Evolutionary conservation across 2,888 invertebrate genomes (phyloP), one percentile per base, ranked within the genome.

Genomic region (Parascotia fuliginaria): DNA sequence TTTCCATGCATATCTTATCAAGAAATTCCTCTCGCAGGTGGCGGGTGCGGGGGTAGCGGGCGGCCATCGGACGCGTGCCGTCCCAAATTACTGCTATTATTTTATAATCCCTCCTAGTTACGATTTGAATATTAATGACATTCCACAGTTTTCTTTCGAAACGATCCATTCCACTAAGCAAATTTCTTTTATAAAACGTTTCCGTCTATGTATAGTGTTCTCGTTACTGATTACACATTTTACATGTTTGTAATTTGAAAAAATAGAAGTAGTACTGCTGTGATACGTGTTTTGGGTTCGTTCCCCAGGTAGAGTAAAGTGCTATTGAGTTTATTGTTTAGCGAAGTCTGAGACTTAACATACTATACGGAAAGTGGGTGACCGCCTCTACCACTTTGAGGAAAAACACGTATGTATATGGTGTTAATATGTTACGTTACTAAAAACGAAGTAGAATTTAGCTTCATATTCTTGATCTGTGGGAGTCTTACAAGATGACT

Each of bases 51-150:
- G 64, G 49, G 69, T 56, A 62, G 69, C 65, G 69, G 61, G 67
- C 60, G 61, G 65, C 53, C 55, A 66, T 59, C 63, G 78, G 74
- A 75, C 83, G 81, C 85, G 80, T 83, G 82, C 87, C 89, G 81
- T 72, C 81, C 88, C 77, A 91, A 90, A 90, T 90, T 90, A 90
- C 91, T 91, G 84, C 89, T 91, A 92, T 91, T 89, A 91, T 91
- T 92, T 90, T 90, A 89, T 90, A 91, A 91, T 89, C 87, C 91
- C 89, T 88, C 90, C 86, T 85, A 85, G 85, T 89, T 88, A 89
- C 85, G 89, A 86, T 89, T 87, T 84, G 90, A 92, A 92, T 91
- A 92, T 91, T 92, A 91, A 92, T 91, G 82, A 86, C 87, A 92
- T 92, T 90, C 91, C 89, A 73, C 69, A 79, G 83, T 81, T 82